phyloP scores from a whole-genome alignment of 2,888 invertebrate species.

The Petrophora chlorosata region DNA sequence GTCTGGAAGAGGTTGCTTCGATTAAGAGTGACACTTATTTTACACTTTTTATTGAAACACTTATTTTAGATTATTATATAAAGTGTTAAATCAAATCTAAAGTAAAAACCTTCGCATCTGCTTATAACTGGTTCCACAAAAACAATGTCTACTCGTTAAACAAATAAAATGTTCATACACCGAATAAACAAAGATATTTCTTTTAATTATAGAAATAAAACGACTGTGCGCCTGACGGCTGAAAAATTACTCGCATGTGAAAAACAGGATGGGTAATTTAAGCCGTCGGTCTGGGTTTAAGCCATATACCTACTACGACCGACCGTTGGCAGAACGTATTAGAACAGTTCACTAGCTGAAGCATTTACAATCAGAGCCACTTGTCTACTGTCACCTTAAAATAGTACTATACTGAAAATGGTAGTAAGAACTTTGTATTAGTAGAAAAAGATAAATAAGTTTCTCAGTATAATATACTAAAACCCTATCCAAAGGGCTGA shows the following conservation, averaged over 20 bases:
- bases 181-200: constrained; percentile 17
- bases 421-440: too few species aligned
- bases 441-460: too few species aligned
- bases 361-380: too few species aligned
- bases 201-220: constrained; percentile 30
- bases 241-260: constrained; percentile 19
- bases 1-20: too few species aligned
- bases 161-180: constrained; percentile 10
- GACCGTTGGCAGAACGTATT: neutral
- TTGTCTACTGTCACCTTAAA: too few species aligned
- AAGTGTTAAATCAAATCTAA: neutral
- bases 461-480: too few species aligned
- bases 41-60: too few species aligned
- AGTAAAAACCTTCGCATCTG: too few species aligned
- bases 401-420: too few species aligned
- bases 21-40: too few species aligned
- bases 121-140: neutral
- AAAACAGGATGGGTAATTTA: constrained; percentile 21
- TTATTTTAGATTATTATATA: too few species aligned
- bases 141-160: constrained; percentile 1
- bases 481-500: too few species aligned
- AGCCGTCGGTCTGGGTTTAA: neutral
- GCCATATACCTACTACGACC: neutral
- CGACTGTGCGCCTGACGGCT: constrained; percentile 12
- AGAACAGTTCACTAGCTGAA: neutral